Percentiles rank a stretch among this genome's conserved stretches.
Conservation (phyloP, 2,113 vertebrate genomes). For the Myotis yumanensis region DNA sequence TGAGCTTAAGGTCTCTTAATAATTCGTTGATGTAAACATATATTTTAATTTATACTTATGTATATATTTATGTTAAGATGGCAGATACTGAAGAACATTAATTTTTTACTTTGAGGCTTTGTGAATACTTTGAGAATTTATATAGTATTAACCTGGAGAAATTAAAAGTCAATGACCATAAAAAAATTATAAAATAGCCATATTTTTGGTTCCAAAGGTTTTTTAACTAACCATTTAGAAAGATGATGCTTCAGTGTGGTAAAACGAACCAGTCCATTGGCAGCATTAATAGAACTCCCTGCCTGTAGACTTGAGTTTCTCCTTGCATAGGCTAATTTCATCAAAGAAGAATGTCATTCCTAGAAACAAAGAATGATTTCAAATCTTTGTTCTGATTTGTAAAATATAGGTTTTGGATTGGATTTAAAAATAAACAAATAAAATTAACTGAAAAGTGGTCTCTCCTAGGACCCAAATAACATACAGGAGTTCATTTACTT, state of each 20-base stretch:
- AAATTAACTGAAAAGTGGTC: background rate
- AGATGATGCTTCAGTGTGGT: background rate
- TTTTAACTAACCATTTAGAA: background rate
- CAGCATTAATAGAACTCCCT: background rate
- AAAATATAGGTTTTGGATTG: background rate
- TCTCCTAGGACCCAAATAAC: background rate
- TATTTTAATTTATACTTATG: background rate
- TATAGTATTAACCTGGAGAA: background rate
- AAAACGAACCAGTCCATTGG: no score
- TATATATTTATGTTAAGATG: background rate
- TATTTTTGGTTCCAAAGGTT: background rate
- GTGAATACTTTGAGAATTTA: background rate
- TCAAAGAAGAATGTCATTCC: background rate
- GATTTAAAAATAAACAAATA: background rate
- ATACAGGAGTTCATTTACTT: background rate
- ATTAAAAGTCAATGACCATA: background rate
- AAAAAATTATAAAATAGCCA: background rate
- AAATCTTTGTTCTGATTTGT: background rate
- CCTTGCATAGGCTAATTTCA: background rate
- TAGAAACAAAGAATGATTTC: background rate
- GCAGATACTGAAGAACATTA: background rate
- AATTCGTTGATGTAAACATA: background rate
- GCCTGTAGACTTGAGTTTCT: background rate
- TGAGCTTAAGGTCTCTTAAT: background rate
- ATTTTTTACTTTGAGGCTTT: background rate